Evolutionary conservation across 2,113 vertebrate species (phyloP).

Genomic region (Lepus europaeus): DNA sequence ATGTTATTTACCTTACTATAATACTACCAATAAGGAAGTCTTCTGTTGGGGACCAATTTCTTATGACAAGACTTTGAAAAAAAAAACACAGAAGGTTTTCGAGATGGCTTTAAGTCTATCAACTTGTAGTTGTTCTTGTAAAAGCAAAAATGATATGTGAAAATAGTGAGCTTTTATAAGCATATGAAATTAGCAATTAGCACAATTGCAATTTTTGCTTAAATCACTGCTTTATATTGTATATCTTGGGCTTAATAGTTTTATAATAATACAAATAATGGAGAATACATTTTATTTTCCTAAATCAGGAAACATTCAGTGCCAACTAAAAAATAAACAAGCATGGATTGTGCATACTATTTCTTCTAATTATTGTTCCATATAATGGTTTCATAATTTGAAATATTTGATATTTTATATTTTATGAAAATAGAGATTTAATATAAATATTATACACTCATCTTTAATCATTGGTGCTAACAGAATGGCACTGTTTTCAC

Average conservation of each 20-base stretch:
- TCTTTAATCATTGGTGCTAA: background rate
- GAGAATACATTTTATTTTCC: slow-evolving; percentile 12
- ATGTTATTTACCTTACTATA: background rate
- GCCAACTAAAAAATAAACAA: background rate
- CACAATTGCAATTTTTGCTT: background rate
- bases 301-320: background rate
- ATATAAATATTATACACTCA: background rate
- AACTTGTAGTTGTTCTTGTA: background rate
- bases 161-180: background rate
- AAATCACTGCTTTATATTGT: background rate
- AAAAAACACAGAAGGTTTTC: background rate
- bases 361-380: background rate
- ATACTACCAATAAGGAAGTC: background rate
- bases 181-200: background rate
- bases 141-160: slow-evolving; percentile 12
- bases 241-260: background rate
- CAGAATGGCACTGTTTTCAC: background rate
- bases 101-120: background rate
- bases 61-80: slow-evolving; percentile 36
- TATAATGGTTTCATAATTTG: background rate
- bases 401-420: slow-evolving; percentile 33
- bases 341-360: background rate
- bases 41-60: background rate
- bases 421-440: background rate
- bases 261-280: background rate